A percentile compares a stretch with the other conserved stretches of the same genome.
phyloP scores from a whole-genome alignment of 2,113 vertebrate genomes.

The Glaucomys volans region DNA sequence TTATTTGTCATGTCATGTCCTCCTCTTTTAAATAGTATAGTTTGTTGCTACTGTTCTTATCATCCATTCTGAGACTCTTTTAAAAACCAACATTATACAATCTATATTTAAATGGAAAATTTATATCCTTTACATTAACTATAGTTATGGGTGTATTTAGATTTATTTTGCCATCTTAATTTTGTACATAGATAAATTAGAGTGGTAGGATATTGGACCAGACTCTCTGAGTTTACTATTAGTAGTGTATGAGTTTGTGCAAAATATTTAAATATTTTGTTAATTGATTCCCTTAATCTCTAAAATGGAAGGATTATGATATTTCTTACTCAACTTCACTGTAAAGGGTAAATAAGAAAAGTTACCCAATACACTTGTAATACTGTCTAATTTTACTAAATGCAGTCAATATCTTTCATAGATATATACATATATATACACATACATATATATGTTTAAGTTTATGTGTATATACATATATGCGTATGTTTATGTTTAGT shows the following conservation, averaged over 20 bases:
- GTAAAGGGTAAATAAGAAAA: background rate
- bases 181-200: background rate
- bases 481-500: no score
- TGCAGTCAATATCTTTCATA: background rate
- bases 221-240: background rate
- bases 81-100: background rate
- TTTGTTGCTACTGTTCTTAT: background rate
- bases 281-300: background rate
- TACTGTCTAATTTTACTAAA: background rate
- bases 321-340: background rate
- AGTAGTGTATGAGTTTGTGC: background rate
- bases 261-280: background rate
- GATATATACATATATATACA: no score
- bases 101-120: background rate
- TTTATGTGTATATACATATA: no score
- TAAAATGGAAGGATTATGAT: background rate
- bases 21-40: background rate
- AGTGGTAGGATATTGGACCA: background rate
- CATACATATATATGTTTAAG: no score
- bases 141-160: background rate
- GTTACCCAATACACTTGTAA: background rate
- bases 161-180: background rate
- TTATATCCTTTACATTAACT: background rate
- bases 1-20: background rate
- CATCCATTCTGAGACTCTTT: background rate